Evolutionary conservation across 64 coral and sea anemone species (phyloP).

Genomic region (Porites lutea): DNA sequence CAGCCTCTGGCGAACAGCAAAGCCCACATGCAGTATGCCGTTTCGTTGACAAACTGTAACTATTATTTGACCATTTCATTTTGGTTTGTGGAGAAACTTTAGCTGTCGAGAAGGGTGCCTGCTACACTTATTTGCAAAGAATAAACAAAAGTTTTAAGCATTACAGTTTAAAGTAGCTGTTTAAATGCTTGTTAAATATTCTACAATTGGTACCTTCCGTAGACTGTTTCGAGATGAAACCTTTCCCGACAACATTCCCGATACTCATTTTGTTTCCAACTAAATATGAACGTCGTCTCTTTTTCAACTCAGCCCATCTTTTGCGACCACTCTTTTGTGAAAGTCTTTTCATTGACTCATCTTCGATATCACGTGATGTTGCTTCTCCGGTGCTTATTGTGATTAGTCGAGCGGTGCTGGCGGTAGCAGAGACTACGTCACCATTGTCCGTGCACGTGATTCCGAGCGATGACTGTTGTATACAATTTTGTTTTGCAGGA

Average conservation of each 20-base stretch:
- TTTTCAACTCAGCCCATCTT: slow-evolving; percentile 13
- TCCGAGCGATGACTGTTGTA: too few relatives aligned
- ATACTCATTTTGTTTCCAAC: neutral
- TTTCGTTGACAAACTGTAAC: too few relatives aligned
- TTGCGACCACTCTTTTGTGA: neutral
- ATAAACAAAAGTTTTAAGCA: too few relatives aligned
- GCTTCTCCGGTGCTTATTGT: neutral
- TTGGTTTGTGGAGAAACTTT: too few relatives aligned
- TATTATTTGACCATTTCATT: too few relatives aligned
- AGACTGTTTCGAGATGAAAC: neutral
- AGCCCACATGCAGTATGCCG: too few relatives aligned
- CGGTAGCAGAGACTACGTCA: neutral
- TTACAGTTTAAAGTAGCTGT: too few relatives aligned
- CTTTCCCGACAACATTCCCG: neutral
- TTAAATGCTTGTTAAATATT: neutral
- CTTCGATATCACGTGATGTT: neutral
- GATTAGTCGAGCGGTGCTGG: neutral
- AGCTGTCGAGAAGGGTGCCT: too few relatives aligned
- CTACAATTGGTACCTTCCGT: neutral
- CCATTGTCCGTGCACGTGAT: too few relatives aligned
- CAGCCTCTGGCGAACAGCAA: too few relatives aligned
- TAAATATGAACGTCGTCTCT: neutral
- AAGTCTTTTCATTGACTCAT: neutral
- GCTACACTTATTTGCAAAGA: too few relatives aligned
- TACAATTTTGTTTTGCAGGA: too few relatives aligned